Percentiles rank a stretch among this genome's conserved stretches.
These are phyloP conservation scores for Chloroceryle inda DNA, from an alignment of 2,797 vertebrate species.

Conservation along the genomic window DNA sequence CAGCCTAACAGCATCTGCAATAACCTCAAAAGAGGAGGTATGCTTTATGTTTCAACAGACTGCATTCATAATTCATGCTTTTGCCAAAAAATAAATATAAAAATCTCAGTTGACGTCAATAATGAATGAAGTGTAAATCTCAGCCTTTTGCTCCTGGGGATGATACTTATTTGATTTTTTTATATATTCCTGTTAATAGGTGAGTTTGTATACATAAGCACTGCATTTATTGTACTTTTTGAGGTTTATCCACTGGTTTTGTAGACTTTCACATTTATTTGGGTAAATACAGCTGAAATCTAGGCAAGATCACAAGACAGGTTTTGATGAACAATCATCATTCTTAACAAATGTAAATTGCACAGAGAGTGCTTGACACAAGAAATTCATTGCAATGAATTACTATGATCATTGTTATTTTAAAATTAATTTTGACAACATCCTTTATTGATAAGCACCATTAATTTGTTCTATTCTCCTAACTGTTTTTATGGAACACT, in stretches of 20 bases:
- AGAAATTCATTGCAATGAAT: constrained; percentile 23
- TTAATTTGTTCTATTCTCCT: constrained; percentile 42
- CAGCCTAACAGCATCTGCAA: neutral
- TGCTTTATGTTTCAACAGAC: neutral
- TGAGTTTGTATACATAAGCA: neutral
- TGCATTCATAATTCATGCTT: neutral
- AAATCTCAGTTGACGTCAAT: constrained; percentile 4
- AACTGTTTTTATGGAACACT: constrained; percentile 27
- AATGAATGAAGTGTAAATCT: neutral
- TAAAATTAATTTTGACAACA: constrained; percentile 51
- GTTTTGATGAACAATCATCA: neutral
- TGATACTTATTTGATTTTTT: neutral
- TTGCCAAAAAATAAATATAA: neutral
- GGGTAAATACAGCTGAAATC: constrained; percentile 23
- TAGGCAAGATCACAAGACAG: neutral
- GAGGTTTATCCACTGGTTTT: neutral
- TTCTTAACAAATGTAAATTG: constrained; percentile 9
- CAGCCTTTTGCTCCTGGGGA: neutral
- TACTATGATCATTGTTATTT: constrained; percentile 28
- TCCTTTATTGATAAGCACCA: constrained; percentile 27
- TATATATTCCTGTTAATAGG: neutral
- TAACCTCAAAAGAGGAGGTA: neutral
- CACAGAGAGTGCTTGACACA: neutral
- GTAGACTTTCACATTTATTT: neutral
- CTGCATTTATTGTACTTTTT: neutral